Base-by-base conservation (phyloP, 23 tunicate species). In the Diplosoma virens region DNA sequence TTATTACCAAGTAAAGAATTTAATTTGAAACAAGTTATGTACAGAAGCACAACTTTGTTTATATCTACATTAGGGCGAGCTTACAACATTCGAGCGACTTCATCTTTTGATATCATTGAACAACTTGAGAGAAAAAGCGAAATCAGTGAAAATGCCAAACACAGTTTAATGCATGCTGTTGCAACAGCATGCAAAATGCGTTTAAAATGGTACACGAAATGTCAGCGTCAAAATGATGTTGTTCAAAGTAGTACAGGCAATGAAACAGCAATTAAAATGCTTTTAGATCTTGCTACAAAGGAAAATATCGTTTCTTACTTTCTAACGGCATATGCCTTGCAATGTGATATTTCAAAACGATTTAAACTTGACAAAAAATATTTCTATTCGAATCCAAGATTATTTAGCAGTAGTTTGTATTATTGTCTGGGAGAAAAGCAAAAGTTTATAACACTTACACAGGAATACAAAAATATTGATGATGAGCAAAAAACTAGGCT, bases 171-270 rank as follows among this genome's bases (percentile, higher is more conserved):
- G 3, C 6, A 9, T 17, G 74, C 74, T 7, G 21, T 67, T 34
- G 74, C 74, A 35, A 35, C 24, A 16, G 74, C 74, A 16, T 67
- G 74, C 23, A 25, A 67, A 23, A 33, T 34, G 2, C 50, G 74
- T 17, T 52, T 34, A 29, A 35, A 23, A 3, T 2, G 3, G 3
- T 67, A 67, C 52, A 34, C 21, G 52, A 14, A 67, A 17, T 18
- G 17, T 5, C 35, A 25, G 25, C 3, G 24, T 9, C 74, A 67
- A 67, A 63, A 6, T 11, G 70, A 63, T n/a, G 6, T 7, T 30
- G 6, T 63, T 5, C 6, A 56, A 9, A n/a, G 64, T 5, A 56
- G 24, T n/a, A n/a, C n/a, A n/a, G n/a, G n/a, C n/a, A n/a, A n/a
- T n/a, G n/a, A n/a, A 29, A 20, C 27, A 26, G 14, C 36, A 30